Evolutionary conservation across 2,888 invertebrate species (phyloP).

Genomic region (Latrodectus elegans): DNA sequence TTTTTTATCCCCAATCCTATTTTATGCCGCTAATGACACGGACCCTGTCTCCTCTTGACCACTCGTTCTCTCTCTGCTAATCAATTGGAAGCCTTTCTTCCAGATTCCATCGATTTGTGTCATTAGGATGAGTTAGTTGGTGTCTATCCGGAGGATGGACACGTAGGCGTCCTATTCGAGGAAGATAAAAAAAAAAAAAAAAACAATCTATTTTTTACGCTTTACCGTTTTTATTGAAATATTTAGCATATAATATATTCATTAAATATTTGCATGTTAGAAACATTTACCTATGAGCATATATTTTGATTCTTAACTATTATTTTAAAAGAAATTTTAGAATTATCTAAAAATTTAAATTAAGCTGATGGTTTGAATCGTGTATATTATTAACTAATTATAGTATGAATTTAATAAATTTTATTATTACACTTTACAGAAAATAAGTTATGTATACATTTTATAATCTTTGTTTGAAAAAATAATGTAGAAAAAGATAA

Average conservation of each 20-base stretch:
- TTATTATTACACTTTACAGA: too few species aligned
- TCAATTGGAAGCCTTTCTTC: conserved; percentile 58
- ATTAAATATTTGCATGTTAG: too few species aligned
- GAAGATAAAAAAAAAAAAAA: conserved; percentile 37
- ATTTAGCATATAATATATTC: neutral
- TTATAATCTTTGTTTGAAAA: too few species aligned
- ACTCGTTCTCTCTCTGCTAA: conserved; percentile 54
- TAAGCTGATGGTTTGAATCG: too few species aligned
- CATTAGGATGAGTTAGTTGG: conserved; percentile 58
- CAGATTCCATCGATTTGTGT: conserved; percentile 64
- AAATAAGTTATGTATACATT: too few species aligned
- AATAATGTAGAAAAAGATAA: too few species aligned
- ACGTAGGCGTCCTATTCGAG: conserved; percentile 17
- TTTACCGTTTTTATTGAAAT: conserved; percentile 22
- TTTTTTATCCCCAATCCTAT: conserved; percentile 32
- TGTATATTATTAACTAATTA: too few species aligned
- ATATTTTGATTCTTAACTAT: too few species aligned
- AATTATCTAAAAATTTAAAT: too few species aligned
- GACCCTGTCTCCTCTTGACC: conserved; percentile 51
- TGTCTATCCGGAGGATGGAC: conserved; percentile 45
- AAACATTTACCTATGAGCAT: too few species aligned
- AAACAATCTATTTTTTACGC: conserved; percentile 37
- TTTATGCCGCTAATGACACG: conserved; percentile 58
- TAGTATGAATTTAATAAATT: too few species aligned
- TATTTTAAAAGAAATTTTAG: too few species aligned